phyloP scores from a whole-genome alignment of 2,113 vertebrate species.

The Podiceps cristatus region DNA sequence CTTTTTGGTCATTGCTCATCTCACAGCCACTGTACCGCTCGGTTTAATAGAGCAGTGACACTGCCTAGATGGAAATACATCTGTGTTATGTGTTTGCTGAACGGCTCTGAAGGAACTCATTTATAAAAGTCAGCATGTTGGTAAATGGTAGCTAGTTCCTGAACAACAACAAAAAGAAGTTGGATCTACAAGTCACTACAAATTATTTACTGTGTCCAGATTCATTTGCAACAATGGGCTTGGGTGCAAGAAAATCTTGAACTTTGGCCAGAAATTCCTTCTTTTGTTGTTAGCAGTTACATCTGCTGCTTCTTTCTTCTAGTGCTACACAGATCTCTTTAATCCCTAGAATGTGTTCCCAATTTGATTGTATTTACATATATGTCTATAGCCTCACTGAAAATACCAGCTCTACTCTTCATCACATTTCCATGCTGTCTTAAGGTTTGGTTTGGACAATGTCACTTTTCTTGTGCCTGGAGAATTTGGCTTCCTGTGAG shows the following conservation, averaged over 20 bases:
- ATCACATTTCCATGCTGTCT: slow-evolving; percentile 56
- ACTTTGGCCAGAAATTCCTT: slow-evolving; percentile 15
- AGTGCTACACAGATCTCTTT: slow-evolving; percentile 66
- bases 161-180: neutral
- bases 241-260: slow-evolving; percentile 31
- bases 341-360: slow-evolving; percentile 75
- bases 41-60: neutral
- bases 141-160: slow-evolving; percentile 16
- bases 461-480: slow-evolving; percentile 55
- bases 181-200: neutral
- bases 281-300: slow-evolving; percentile 53
- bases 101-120: neutral
- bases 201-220: slow-evolving; percentile 22
- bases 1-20: neutral
- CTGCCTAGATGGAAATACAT: neutral
- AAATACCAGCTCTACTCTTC: slow-evolving; percentile 61
- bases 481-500: slow-evolving; percentile 50
- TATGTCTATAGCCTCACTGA: slow-evolving; percentile 39
- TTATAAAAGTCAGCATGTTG: slow-evolving; percentile 7
- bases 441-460: slow-evolving; percentile 57
- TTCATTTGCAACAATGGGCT: neutral
- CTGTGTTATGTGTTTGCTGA: neutral
- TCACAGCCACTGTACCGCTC: neutral
- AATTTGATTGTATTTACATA: slow-evolving; percentile 73
- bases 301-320: slow-evolving; percentile 62